A percentile compares a stretch with the other conserved stretches of the same genome.
phyloP scores from a whole-genome alignment of 2,888 invertebrate species.

The Crocallis elinguaria region DNA sequence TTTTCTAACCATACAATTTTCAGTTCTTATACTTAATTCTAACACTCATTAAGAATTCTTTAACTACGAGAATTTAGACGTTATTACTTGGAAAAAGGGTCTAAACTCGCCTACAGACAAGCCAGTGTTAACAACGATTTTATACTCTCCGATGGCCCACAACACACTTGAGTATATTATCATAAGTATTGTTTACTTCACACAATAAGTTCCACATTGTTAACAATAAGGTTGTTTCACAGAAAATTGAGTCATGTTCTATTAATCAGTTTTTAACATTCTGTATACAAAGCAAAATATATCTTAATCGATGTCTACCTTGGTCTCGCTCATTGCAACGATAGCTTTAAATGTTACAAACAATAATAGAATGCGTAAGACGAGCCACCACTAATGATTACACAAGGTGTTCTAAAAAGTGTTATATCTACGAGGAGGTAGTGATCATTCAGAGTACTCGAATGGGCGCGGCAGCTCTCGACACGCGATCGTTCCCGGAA shows the following conservation, averaged over 20 bases:
- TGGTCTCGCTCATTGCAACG: neutral
- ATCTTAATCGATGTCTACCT: neutral
- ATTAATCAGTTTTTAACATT: neutral
- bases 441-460: neutral
- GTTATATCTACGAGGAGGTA: constrained; percentile 4
- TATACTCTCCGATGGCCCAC: constrained; percentile 26
- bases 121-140: constrained; percentile 6
- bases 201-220: neutral
- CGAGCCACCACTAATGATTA: neutral
- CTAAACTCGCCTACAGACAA: constrained; percentile 14
- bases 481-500: neutral
- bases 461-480: neutral
- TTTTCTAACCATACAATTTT: constrained; percentile 31
- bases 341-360: neutral
- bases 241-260: neutral
- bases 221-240: neutral
- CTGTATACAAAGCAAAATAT: neutral
- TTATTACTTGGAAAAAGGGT: constrained; percentile 9
- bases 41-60: constrained; percentile 20
- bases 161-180: constrained; percentile 31
- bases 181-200: constrained; percentile 10
- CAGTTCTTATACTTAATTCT: constrained; percentile 37
- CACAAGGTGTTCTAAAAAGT: neutral
- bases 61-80: constrained; percentile 2
- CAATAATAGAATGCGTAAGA: neutral